phyloP scores from a whole-genome alignment of 2,113 vertebrate species.

The Upupa epops region DNA sequence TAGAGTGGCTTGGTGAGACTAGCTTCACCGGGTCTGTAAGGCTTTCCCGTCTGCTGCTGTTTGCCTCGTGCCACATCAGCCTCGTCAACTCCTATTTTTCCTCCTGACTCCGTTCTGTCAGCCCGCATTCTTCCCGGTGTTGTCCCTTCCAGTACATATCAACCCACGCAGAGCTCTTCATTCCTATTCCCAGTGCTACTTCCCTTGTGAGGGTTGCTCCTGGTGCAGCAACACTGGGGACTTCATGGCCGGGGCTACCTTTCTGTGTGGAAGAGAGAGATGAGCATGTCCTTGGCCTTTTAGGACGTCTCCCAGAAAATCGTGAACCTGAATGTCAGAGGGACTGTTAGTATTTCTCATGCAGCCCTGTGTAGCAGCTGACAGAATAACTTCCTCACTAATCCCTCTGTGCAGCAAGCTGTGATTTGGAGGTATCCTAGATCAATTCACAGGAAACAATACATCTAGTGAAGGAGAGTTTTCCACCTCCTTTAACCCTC shows the following conservation, averaged over 20 bases:
- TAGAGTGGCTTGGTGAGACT: neutral
- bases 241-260: slow-evolving; percentile 19
- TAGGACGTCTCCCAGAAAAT: slow-evolving; percentile 1
- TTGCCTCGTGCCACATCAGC: neutral
- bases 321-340: neutral
- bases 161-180: neutral
- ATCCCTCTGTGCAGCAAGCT: neutral
- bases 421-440: neutral
- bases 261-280: neutral
- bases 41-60: neutral
- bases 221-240: neutral
- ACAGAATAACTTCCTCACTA: neutral
- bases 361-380: neutral
- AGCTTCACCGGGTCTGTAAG: neutral
- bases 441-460: slow-evolving; percentile 10
- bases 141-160: slow-evolving; percentile 28
- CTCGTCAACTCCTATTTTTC: slow-evolving; percentile 37
- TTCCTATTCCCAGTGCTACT: slow-evolving; percentile 9
- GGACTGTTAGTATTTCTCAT: neutral
- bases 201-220: neutral
- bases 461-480: neutral
- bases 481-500: neutral
- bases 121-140: neutral
- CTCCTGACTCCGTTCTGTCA: slow-evolving; percentile 32
- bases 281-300: neutral